These are phyloP conservation scores for Anguilla obscura DNA, from an alignment of 2,797 vertebrate species.

Conservation along the genomic window DNA sequence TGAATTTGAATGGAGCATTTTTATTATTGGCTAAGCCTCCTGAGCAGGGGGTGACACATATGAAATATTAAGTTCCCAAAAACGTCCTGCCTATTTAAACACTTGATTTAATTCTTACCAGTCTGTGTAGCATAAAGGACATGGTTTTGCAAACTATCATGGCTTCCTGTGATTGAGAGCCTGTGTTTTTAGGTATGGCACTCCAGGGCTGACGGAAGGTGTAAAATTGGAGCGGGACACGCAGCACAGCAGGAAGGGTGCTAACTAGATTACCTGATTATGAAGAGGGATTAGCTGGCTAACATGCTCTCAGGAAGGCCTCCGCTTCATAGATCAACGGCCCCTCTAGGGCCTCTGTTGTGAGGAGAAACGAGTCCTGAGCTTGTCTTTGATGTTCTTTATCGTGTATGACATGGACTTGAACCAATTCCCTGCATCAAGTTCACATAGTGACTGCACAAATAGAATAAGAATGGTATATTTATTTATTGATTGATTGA, in stretches of 20 bases:
- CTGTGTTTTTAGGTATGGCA: background rate
- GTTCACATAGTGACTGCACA: background rate
- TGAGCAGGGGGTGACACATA: no score
- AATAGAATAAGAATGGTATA: background rate
- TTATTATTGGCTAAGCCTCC: no score
- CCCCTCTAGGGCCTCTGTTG: background rate
- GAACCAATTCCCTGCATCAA: background rate
- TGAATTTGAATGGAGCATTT: no score
- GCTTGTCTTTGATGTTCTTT: background rate
- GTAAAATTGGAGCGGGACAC: background rate
- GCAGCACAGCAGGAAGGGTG: background rate
- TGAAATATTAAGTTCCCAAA: background rate
- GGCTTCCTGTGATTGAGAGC: background rate
- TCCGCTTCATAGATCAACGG: background rate
- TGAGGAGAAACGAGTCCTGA: background rate
- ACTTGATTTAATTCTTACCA: background rate
- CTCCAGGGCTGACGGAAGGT: background rate
- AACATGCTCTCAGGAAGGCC: background rate
- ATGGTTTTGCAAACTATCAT: background rate
- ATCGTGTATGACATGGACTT: background rate
- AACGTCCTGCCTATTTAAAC: background rate
- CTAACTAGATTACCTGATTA: slow-evolving; percentile 11
- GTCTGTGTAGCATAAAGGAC: background rate
- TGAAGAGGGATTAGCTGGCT: slow-evolving; percentile 4
- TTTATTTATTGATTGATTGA: background rate